Conservation (phyloP, 2,888 invertebrate species). For the Campoletis raptor region DNA sequence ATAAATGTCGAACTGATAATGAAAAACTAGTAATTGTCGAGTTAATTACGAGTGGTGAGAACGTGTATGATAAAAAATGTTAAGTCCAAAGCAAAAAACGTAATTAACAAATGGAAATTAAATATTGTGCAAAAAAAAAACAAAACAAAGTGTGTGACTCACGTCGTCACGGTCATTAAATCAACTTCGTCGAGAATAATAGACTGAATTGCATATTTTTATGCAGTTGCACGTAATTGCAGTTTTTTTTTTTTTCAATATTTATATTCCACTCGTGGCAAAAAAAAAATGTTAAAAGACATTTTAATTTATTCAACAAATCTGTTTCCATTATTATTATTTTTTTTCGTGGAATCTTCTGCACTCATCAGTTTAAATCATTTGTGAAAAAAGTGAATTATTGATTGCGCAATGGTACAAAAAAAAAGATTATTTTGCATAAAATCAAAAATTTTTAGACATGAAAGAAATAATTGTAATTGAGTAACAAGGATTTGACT, state of each 20-base stretch:
- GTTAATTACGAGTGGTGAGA: neutral
- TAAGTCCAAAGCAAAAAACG: neutral
- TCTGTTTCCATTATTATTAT: neutral
- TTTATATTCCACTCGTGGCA: neutral
- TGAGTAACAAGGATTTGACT: neutral
- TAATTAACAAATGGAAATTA: conserved; percentile 1
- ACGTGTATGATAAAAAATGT: neutral
- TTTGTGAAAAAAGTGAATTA: neutral
- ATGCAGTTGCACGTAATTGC: neutral
- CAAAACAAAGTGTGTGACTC: neutral
- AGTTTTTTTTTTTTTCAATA: conserved; percentile 1
- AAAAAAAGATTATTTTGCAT: neutral
- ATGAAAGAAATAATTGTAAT: neutral
- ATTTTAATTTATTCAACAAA: neutral
- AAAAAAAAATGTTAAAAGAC: neutral
- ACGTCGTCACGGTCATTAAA: neutral
- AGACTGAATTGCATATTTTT: neutral
- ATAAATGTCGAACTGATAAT: neutral
- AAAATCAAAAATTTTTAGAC: neutral
- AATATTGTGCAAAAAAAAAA: neutral
- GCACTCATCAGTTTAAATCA: neutral
- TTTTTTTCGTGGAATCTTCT: neutral
- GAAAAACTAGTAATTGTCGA: neutral
- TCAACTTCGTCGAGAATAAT: neutral
- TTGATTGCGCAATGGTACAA: too few relatives aligned